These are phyloP conservation scores for Nasonia oneida DNA, from an alignment of 2,888 invertebrate species.

Conservation along the genomic window DNA sequence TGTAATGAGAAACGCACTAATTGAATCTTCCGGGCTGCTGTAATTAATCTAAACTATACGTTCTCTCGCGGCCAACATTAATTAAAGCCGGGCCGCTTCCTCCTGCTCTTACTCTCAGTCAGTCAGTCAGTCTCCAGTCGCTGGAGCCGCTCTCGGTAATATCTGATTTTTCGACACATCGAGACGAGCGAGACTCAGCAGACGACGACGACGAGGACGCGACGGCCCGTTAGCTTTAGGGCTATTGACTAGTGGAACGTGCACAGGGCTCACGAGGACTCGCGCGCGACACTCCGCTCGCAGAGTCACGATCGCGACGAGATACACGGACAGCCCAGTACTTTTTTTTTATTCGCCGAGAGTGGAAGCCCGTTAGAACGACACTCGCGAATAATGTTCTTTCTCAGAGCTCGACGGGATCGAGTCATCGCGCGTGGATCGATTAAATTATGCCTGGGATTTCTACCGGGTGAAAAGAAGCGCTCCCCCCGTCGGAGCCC, in stretches of 20 bases:
- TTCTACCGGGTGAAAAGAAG: not conserved
- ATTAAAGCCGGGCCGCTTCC: conserved; percentile 69
- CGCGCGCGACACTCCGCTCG: conserved; percentile 36
- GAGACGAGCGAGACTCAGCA: too few species aligned
- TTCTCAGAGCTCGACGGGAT: conserved; percentile 27
- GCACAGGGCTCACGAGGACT: conserved; percentile 11
- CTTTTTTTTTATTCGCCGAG: conserved; percentile 56
- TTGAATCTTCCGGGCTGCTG: conserved; percentile 77
- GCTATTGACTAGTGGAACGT: conserved; percentile 51
- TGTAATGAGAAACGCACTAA: conserved; percentile 78
- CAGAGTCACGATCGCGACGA: conserved; percentile 72
- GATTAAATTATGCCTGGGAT: conserved; percentile 46
- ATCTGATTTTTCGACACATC: conserved; percentile 64
- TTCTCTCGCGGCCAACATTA: conserved; percentile 65
- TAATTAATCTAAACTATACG: conserved; percentile 76
- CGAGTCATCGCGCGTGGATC: conserved; percentile 19
- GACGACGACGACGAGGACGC: not conserved
- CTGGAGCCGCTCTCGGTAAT: not conserved
- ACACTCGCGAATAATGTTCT: conserved; percentile 29
- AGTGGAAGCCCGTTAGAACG: conserved; percentile 32
- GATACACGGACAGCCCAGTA: conserved; percentile 42
- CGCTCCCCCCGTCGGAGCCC: not conserved
- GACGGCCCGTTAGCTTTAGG: conserved; percentile 43
- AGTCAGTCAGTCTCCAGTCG: not conserved
- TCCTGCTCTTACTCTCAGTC: not conserved